A percentile compares a stretch with the other conserved stretches of the same genome.
Evolutionary conservation across 2,888 invertebrate genomes (phyloP).

Genomic region (Sinohyriopsis cumingii): DNA sequence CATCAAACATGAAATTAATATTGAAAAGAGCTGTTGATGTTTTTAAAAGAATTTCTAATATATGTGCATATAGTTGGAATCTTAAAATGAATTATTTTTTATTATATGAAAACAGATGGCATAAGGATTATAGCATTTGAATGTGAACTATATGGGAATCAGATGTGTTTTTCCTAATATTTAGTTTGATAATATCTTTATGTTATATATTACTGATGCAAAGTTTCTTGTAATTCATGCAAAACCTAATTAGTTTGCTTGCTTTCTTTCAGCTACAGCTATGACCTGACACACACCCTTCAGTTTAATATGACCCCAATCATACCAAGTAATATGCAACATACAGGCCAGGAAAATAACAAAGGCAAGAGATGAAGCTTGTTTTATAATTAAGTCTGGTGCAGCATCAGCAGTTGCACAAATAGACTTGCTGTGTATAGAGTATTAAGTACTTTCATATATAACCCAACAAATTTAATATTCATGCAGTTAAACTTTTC

Average conservation of each 20-base stretch:
- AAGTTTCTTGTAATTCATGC: too few relatives aligned
- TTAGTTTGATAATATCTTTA: too few relatives aligned
- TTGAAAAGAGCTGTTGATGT: too few relatives aligned
- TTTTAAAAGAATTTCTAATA: too few relatives aligned
- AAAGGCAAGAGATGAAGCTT: neutral
- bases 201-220: too few relatives aligned
- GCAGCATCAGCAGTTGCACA: too few relatives aligned
- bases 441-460: too few relatives aligned
- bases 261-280: conserved; percentile 84
- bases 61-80: neutral
- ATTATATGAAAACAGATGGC: neutral
- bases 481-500: too few relatives aligned
- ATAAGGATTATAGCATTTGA: neutral
- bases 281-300: conserved; percentile 93
- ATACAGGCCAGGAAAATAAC: neutral
- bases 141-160: neutral
- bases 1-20: too few relatives aligned
- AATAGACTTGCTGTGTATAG: too few relatives aligned
- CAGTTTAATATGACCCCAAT: conserved; percentile 90
- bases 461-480: too few relatives aligned
- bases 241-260: neutral
- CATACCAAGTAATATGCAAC: neutral
- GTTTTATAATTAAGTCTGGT: neutral
- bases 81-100: neutral
- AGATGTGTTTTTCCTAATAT: too few relatives aligned